Evolutionary conservation across 2,888 invertebrate species (phyloP), one percentile per base, ranked within the genome.

Genomic region (Tanypteryx hageni): DNA sequence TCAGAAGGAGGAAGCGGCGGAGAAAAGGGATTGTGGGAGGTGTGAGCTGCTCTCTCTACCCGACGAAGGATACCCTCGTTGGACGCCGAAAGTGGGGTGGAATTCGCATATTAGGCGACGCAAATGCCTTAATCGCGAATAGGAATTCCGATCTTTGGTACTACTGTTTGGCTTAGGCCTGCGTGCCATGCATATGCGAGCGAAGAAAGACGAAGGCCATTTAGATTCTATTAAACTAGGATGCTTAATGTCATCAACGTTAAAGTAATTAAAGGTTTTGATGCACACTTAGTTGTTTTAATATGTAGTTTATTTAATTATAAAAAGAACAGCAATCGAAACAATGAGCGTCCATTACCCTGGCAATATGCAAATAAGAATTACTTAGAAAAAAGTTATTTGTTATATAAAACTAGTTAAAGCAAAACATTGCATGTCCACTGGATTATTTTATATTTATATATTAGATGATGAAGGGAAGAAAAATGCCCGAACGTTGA

Each of bases 101-200:
- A 76, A 76, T 76, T 76, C 76, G 76, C 27, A 76, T 76, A 76
- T 76, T 76, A 76, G 27, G 76, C 76, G 8, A 22, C 22, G 11
- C 11, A 27, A 76, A 76, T 27, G 22, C 76, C 76, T 27, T 76
- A 27, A 76, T 27, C 27, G 22, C 27, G 76, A 27, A 22, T 76
- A 27, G 76, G 27, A 76, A 76, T 76, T 76, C 76, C 22, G 76
- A 76, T 76, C 76, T 76, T 76, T 27, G 76, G 27, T 27, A 27
- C 44, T 44, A 44, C 76, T 22, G 27, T 76, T 76, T 27, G 76
- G 76, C 22, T 27, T 76, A 76, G 27, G 76, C 4, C 76, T 22
- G 76, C 76, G 76, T 27, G 76, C 22, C 76, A 76, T 27, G 76
- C 76, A 76, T 13, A 76, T 76, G 9, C 76, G 27, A 10, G 18